Conservation (phyloP, 2,888 invertebrate genomes). For the Lasioglossum marginatum region DNA sequence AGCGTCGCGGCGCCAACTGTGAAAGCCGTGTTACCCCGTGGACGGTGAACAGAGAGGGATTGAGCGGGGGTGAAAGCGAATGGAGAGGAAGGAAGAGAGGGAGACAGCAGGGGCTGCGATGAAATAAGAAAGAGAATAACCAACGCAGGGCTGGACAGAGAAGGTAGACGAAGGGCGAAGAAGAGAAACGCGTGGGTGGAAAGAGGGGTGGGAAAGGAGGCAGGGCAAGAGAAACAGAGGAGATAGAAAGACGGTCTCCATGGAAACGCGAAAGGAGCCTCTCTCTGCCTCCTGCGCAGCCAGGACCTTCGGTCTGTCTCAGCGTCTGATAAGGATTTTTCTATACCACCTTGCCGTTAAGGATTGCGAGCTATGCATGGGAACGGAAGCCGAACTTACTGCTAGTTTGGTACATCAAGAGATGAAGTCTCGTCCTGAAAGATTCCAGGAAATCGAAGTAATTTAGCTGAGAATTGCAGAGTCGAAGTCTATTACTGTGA, state of each 20-base stretch:
- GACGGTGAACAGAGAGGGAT: conserved; percentile 39
- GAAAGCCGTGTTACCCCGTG: conserved; percentile 69
- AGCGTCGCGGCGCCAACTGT: conserved; percentile 74
- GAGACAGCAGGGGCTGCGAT: conserved; percentile 10
- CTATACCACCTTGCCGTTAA: conserved; percentile 32
- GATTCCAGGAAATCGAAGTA: neutral
- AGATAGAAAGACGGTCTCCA: conserved; percentile 76
- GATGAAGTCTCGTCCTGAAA: neutral
- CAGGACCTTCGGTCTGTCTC: conserved; percentile 76
- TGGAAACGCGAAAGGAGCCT: conserved; percentile 78
- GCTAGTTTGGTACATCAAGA: neutral
- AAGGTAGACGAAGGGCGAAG: conserved; percentile 15
- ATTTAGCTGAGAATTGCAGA: neutral
- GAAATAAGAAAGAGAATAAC: neutral
- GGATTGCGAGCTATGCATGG: neutral
- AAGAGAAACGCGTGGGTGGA: conserved; percentile 1
- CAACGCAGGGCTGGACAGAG: conserved; percentile 36
- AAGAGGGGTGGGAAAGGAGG: conserved; percentile 31
- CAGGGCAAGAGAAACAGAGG: conserved; percentile 51
- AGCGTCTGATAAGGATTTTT: conserved; percentile 63
- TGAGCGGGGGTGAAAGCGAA: neutral
- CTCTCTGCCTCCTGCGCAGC: conserved; percentile 64
- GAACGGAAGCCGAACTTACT: conserved; percentile 6
- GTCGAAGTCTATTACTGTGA: neutral
- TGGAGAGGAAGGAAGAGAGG: conserved; percentile 21